A percentile compares a stretch with the other conserved stretches of the same genome.
Conservation (phyloP, 1,140 invertebrate genomes). For the Mylabris phalerata region DNA sequence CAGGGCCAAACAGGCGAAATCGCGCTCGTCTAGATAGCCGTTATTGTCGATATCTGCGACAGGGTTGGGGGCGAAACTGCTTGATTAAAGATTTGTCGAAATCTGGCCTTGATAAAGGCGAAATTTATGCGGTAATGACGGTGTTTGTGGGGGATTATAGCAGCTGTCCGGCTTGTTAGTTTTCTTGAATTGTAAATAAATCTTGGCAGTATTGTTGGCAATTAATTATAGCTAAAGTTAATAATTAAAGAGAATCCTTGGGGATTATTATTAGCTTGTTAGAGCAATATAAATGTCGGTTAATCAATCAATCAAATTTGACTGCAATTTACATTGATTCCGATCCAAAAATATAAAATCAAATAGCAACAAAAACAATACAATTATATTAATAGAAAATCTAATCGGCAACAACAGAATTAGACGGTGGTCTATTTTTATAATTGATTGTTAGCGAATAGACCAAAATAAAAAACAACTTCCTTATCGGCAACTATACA, state of each 20-base stretch:
- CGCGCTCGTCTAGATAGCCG: slow-evolving; percentile 69
- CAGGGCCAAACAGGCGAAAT: slow-evolving; percentile 74
- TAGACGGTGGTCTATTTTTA: background rate
- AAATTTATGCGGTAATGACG: no score
- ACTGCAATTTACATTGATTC: no score
- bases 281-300: no score
- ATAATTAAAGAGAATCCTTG: background rate
- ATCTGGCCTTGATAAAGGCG: no score
- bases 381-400: background rate
- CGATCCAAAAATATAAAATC: background rate
- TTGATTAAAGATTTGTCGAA: background rate
- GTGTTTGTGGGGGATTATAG: no score
- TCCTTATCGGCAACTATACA: slow-evolving; percentile 12
- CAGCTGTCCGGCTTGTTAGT: no score
- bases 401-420: background rate
- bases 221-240: background rate
- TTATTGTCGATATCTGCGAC: slow-evolving; percentile 74
- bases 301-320: no score
- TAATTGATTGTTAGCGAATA: background rate
- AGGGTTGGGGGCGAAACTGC: background rate
- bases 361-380: background rate
- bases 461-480: background rate
- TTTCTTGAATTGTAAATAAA: background rate
- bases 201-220: background rate
- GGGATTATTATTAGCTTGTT: no score